These are phyloP conservation scores for Cranoglanis bouderius DNA, from an alignment of 2,113 vertebrate genomes.

Conservation along the genomic window DNA sequence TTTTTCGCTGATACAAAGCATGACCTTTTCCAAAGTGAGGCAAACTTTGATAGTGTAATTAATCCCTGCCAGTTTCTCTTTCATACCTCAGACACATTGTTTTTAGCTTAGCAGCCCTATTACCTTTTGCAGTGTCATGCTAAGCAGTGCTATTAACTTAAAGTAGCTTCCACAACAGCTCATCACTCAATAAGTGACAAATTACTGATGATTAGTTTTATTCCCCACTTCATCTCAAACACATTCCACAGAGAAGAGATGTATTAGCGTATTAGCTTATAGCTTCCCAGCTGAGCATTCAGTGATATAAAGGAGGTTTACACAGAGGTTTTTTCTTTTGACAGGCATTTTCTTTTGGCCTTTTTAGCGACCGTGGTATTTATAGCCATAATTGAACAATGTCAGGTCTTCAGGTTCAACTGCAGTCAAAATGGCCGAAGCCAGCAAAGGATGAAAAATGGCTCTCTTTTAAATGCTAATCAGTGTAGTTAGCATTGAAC, in stretches of 20 bases:
- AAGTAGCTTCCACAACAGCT: background rate
- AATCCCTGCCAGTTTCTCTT: constrained; percentile 7
- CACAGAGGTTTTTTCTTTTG: constrained; percentile 38
- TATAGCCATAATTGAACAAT: constrained; percentile 54
- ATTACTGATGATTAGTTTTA: background rate
- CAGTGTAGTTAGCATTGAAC: constrained; percentile 45
- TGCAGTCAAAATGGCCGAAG: constrained; percentile 50
- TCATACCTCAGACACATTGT: constrained; percentile 16
- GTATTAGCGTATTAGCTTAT: background rate
- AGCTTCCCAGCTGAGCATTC: constrained; percentile 23
- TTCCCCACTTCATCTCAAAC: constrained; percentile 4
- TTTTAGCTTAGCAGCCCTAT: background rate
- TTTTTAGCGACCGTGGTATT: constrained; percentile 53
- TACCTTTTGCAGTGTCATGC: background rate
- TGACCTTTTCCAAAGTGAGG: constrained; percentile 41
- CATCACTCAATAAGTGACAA: constrained; percentile 12
- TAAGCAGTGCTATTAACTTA: background rate
- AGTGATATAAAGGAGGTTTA: constrained; percentile 41
- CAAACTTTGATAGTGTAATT: constrained; percentile 11
- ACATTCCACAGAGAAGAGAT: background rate
- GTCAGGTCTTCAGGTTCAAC: constrained; percentile 44
- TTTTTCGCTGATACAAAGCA: constrained; percentile 19
- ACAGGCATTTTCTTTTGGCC: constrained; percentile 48
- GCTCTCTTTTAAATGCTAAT: constrained; percentile 62
- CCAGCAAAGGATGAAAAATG: constrained; percentile 51